Evolutionary conservation across 1,140 invertebrate genomes (phyloP), one percentile per base, ranked within the genome.

Genomic region (Doryteuthis pealeii): DNA sequence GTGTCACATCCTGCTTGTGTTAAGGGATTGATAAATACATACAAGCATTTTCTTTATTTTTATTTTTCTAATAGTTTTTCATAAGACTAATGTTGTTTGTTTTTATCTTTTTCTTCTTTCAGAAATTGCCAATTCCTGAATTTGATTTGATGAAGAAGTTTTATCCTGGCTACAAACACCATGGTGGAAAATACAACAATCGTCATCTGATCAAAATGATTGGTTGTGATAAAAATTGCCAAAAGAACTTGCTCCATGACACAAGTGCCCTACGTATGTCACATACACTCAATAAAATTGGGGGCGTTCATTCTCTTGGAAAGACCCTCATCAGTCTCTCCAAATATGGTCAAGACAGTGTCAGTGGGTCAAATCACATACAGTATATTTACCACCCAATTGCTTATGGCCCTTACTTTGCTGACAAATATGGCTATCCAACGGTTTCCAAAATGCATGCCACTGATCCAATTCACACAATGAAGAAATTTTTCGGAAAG

Each of bases 341-440:
- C 43, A 83, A 81, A 75, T 80, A 79, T 76, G 84, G 84, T 12
- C 78, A 77, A 18, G 84, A 86, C 74, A 84, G 84, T 70, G 79
- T 85, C 2, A 40, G 74, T 4, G 84, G 83, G 5, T 75, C 43
- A 45, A 75, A 86, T 77, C 81, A 82, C 4, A 54, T 80, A 0
- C 82, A 84, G 73, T 86, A 86, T 69, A 83, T 87, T 35, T 85
- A 82, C 70, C 83, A 85, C 72, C 84, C 86, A 0, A 81, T 86
- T 10, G 85, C 85, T 14, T 86, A 83, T 74, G 86, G 86, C 15
- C 86, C 86, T 2, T 87, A 78, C 68, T 73, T 87, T 45, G 86
- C 85, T 1, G 83, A 84, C 54, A 86, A 86, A 72, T 87, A 87
- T 78, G 83, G 82, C 26, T 84, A 82, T 75, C 86, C 86, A 32